These are phyloP conservation scores for Trinectes maculatus DNA, from an alignment of 2,113 vertebrate genomes.

Conservation along the genomic window DNA sequence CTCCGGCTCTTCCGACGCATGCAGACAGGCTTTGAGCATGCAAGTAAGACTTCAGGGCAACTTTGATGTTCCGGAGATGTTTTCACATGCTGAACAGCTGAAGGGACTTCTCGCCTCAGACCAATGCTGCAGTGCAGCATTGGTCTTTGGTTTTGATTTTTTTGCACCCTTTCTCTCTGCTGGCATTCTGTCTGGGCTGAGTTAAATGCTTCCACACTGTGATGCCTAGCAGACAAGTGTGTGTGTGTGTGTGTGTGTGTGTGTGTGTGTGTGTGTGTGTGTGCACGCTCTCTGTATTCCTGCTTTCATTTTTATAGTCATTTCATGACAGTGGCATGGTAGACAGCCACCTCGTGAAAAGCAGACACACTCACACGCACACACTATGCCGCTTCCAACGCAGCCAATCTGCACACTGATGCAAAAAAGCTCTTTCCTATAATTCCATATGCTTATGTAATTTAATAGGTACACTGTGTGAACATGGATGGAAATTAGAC, in stretches of 20 bases:
- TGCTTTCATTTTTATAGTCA: constrained; percentile 70
- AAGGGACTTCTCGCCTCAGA: constrained; percentile 13
- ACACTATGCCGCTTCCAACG: constrained; percentile 30
- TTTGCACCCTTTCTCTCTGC: constrained; percentile 40
- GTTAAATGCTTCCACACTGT: constrained; percentile 70
- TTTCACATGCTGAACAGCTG: constrained; percentile 21
- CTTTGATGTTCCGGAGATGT: constrained; percentile 29
- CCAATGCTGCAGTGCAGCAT: constrained; percentile 23
- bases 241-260: constrained; percentile 26
- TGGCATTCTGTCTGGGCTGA: constrained; percentile 63
- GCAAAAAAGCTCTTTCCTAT: constrained; percentile 24
- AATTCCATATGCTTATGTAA: constrained; percentile 34
- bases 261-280: constrained; percentile 22
- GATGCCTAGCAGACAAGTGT: constrained; percentile 31
- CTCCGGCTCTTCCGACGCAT: constrained; percentile 91
- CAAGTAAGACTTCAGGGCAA: constrained; percentile 80
- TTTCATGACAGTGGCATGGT: constrained; percentile 62
- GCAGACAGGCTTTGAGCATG: constrained; percentile 91
- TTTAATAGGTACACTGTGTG: constrained; percentile 36
- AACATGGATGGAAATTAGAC: constrained; percentile 19
- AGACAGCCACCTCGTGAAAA: constrained; percentile 55
- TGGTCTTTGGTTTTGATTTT: constrained; percentile 50
- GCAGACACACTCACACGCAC: constrained; percentile 47
- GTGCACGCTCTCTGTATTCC: constrained; percentile 56
- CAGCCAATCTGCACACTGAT: constrained; percentile 56